Conservation (phyloP, 2,888 invertebrate genomes). For the Oscheius onirici region DNA sequence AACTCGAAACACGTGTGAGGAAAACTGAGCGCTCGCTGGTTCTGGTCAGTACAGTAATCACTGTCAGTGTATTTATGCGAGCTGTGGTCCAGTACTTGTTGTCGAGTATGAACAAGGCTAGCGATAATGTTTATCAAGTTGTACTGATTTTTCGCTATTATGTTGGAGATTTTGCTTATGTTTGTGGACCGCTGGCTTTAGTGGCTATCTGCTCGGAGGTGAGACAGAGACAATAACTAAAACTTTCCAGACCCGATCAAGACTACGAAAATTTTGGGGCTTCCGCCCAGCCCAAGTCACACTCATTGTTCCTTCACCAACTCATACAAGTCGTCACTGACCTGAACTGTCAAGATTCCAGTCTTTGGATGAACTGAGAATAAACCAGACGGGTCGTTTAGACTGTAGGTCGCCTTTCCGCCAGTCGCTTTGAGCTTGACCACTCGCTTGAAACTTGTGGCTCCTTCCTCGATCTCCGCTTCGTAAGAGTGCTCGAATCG, state of each 20-base stretch:
- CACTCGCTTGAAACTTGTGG: constrained; percentile 5
- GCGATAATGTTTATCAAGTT: too few species aligned
- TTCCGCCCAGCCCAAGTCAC: too few species aligned
- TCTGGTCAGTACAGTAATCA: neutral
- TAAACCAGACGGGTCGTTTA: constrained; percentile 45
- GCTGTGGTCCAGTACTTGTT: neutral
- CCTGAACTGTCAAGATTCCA: constrained; percentile 46
- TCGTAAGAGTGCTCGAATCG: constrained; percentile 29
- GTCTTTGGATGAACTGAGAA: constrained; percentile 52
- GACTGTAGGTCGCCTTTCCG: constrained; percentile 35
- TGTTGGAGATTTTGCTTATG: too few species aligned
- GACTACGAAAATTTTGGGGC: neutral
- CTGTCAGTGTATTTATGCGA: neutral
- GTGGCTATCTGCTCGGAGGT: neutral
- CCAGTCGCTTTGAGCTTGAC: constrained; percentile 29
- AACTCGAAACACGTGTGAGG: neutral
- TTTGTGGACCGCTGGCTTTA: neutral
- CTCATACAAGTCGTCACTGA: neutral
- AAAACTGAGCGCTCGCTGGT: neutral
- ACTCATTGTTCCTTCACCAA: too few species aligned
- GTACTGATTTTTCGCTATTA: too few species aligned
- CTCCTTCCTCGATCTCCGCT: constrained; percentile 31
- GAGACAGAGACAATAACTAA: neutral
- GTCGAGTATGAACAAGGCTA: too few species aligned
- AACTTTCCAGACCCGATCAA: neutral